Conservation (phyloP, 1,140 invertebrate genomes). For the Pogonomyrmex barbatus region DNA sequence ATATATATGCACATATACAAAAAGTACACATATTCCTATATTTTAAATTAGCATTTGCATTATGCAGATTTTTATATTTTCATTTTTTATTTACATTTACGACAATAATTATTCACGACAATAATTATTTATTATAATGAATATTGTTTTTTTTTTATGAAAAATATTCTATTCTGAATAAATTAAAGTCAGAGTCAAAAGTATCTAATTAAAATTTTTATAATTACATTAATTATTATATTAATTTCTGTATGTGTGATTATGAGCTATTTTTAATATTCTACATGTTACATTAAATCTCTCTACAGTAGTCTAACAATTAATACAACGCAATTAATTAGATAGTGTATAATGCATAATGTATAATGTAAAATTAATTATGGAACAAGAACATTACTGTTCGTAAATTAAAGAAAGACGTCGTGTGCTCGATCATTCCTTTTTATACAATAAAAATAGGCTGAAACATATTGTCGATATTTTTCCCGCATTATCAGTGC, state of each 20-base stretch:
- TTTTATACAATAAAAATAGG: neutral
- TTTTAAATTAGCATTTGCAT: neutral
- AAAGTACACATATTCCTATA: neutral
- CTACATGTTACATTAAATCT: too few species aligned
- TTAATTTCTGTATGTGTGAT: neutral
- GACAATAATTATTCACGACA: neutral
- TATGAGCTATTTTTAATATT: neutral
- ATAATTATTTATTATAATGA: neutral
- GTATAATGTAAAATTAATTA: neutral
- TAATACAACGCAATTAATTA: neutral
- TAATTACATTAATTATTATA: conserved; percentile 4
- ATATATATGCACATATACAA: neutral
- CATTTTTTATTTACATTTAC: conserved; percentile 21
- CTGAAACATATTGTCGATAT: neutral
- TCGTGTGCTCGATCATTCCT: neutral
- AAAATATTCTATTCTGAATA: neutral
- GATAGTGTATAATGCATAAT: neutral
- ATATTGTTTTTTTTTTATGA: neutral
- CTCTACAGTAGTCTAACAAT: neutral
- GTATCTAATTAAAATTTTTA: neutral
- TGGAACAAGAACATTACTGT: neutral
- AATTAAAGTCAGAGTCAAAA: neutral
- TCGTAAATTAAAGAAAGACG: conserved; percentile 4
- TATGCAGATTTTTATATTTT: neutral
- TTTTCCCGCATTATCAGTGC: neutral